Percentiles rank a stretch among this genome's conserved stretches.
phyloP scores from a whole-genome alignment of 1,140 invertebrate species.

The Nomia melanderi region DNA sequence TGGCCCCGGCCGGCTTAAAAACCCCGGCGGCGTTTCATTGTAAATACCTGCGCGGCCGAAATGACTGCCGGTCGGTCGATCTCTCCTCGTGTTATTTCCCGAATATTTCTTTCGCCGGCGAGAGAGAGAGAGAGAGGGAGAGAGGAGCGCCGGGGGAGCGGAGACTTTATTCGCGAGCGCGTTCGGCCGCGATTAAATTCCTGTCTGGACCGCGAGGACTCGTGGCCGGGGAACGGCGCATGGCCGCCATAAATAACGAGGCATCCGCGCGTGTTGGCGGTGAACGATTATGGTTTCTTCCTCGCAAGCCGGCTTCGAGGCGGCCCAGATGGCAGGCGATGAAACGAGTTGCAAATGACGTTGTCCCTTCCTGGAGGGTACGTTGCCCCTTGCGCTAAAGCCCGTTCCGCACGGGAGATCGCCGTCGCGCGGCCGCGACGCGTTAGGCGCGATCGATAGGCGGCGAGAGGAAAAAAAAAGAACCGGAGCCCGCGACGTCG shows the following conservation, averaged over 20 bases:
- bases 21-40: too few relatives aligned
- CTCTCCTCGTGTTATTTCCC: not conserved
- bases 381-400: conserved; percentile 54
- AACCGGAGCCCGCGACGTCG: conserved; percentile 15
- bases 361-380: conserved; percentile 50
- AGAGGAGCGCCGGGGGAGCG: too few relatives aligned
- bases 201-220: conserved; percentile 5
- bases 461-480: not conserved
- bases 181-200: conserved; percentile 32
- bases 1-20: not conserved
- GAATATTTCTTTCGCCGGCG: too few relatives aligned
- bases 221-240: not conserved
- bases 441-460: conserved; percentile 32
- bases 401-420: conserved; percentile 4
- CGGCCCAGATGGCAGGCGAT: conserved; percentile 65
- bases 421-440: too few relatives aligned
- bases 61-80: not conserved
- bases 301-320: conserved; percentile 46
- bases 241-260: conserved; percentile 44
- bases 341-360: conserved; percentile 59
- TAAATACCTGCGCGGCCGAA: not conserved
- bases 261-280: conserved; percentile 1
- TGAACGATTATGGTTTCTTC: conserved; percentile 58
- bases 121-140: too few relatives aligned
- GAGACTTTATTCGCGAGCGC: too few relatives aligned